Evolutionary conservation across 2,888 invertebrate species (phyloP).

Genomic region (Drosophila acutilabella): DNA sequence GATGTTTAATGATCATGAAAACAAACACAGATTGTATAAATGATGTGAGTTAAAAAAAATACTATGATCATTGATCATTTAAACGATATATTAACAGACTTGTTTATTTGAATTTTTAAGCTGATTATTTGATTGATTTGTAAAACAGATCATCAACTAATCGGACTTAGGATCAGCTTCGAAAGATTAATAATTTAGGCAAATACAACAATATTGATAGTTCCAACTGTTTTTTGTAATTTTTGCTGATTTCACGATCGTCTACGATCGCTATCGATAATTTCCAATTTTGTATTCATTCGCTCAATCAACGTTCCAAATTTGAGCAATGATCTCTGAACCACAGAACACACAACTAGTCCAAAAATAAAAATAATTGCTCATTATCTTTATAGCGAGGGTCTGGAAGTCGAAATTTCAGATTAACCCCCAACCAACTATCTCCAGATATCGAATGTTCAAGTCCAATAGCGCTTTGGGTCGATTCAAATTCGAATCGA

Average conservation of each 20-base stretch:
- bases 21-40: not conserved
- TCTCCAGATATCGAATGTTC: constrained; percentile 17
- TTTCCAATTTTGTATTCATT: not conserved
- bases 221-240: not conserved
- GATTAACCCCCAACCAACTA: constrained; percentile 14
- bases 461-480: constrained; percentile 2
- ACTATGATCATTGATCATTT: constrained; percentile 13
- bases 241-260: not conserved
- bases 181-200: not conserved
- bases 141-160: not conserved
- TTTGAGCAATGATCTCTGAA: constrained; percentile 13
- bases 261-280: no score
- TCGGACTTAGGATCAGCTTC: not conserved
- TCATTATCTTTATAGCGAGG: constrained; percentile 18
- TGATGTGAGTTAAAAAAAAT: not conserved
- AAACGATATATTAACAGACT: constrained; percentile 3
- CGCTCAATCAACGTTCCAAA: not conserved
- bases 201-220: no score
- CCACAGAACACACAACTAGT: constrained; percentile 1
- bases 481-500: constrained; percentile 23
- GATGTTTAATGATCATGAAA: constrained; percentile 3
- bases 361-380: constrained; percentile 3
- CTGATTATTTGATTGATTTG: constrained; percentile 7
- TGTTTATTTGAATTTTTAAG: not conserved
- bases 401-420: constrained; percentile 1